phyloP scores from a whole-genome alignment of 1,140 invertebrate species.

The Apis laboriosa region DNA sequence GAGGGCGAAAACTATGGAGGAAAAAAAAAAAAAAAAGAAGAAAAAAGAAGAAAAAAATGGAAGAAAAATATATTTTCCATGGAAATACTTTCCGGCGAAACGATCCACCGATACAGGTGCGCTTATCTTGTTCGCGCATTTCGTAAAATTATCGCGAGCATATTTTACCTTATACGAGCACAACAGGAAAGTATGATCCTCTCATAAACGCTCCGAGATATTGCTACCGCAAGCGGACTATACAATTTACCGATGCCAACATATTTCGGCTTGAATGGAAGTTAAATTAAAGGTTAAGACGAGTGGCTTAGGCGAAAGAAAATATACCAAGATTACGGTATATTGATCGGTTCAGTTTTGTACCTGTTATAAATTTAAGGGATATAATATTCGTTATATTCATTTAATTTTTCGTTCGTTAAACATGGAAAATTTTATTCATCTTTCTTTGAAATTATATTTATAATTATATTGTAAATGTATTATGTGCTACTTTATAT shows the following conservation, averaged over 20 bases:
- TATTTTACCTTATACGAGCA: constrained; percentile 40
- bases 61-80: not conserved
- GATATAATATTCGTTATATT: not conserved
- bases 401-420: not conserved
- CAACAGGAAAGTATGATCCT: constrained; percentile 28
- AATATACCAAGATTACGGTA: constrained; percentile 14
- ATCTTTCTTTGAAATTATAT: not conserved
- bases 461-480: too few species aligned
- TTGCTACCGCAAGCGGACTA: constrained; percentile 8
- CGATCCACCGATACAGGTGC: constrained; percentile 38
- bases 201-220: constrained; percentile 24
- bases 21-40: not conserved
- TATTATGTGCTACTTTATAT: too few species aligned
- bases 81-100: constrained; percentile 39
- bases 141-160: constrained; percentile 42
- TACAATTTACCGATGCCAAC: constrained; percentile 8
- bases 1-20: not conserved
- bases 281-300: constrained; percentile 37
- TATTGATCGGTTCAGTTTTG: not conserved
- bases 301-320: not conserved
- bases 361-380: not conserved
- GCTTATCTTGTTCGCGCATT: constrained; percentile 21
- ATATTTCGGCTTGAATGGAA: constrained; percentile 11
- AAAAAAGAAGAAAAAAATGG: not conserved
- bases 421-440: not conserved